Base-by-base conservation (phyloP, 2,797 vertebrate genomes). In the Cynodonichthys magdalenae region DNA sequence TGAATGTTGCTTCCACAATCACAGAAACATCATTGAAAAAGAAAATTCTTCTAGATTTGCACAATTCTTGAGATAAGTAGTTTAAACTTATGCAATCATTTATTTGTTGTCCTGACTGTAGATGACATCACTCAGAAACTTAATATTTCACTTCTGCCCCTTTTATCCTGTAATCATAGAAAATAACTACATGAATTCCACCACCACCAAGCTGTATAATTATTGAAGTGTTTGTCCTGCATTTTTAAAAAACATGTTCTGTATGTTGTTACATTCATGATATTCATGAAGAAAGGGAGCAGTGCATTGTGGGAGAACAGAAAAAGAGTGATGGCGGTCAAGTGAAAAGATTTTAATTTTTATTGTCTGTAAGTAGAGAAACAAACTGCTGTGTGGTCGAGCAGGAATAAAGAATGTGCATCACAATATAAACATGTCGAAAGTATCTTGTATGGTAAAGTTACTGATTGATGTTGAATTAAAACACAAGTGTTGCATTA, bases 191-290 rank as follows among this genome's bases (percentile, higher is more conserved):
- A 53, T 61, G 57, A 81, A 53, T 45, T 59, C 52, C 29, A 53
- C 46, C 58, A 53, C 46, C 58, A 45, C 27, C 15, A 71, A 63
- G 69, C 59, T 80, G 63, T 20, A 18, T 11, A 47, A 45, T 9
- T 45, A 17, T 56, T 57, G 78, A 76, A 69, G 44, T 66, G 36
- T 70, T 71, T 83, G 79, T 80, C 71, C 55, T 51, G 81, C 87
- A 87, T 88, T 84, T 89, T 53, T 34, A 39, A 12, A 39, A 39
- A 39, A 39, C 55, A 44, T 74, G 64, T 72, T 66, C 57, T 75
- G 65, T 82, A 53, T 85, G 78, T 85, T 59, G 60, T 83, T 80
- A 80, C 82, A 79, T 87, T 89, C 87, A 87, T 87, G 86, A 89
- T 82, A 90, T 91, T 89, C 85, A 89, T 88, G 83, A 89, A 74